Evolutionary conservation across 2,113 vertebrate species (phyloP).

Genomic region (Ceyx cyanopectus): DNA sequence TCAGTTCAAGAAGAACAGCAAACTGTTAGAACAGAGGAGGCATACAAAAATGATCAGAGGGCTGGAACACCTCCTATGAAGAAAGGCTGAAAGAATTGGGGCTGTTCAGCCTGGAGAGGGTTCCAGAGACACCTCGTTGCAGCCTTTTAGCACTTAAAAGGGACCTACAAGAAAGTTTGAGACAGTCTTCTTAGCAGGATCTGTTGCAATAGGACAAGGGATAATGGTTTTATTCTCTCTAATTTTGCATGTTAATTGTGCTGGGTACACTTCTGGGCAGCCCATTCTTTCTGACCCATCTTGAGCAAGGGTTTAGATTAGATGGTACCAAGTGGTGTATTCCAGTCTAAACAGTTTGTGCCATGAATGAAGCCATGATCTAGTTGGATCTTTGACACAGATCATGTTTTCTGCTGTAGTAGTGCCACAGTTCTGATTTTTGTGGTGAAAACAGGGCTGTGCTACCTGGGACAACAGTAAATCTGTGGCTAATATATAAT

Average conservation of each 20-base stretch:
- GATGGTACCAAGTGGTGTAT: neutral
- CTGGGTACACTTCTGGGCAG: neutral
- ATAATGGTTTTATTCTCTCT: neutral
- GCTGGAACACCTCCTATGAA: too few relatives aligned
- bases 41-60: too few relatives aligned
- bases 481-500: neutral
- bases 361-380: neutral
- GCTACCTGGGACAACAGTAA: neutral
- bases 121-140: too few relatives aligned
- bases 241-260: neutral
- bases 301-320: neutral
- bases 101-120: too few relatives aligned
- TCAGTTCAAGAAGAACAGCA: too few relatives aligned
- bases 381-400: neutral
- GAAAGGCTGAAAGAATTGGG: too few relatives aligned
- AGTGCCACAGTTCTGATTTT: neutral
- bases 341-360: neutral
- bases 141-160: too few relatives aligned
- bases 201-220: too few relatives aligned
- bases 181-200: too few relatives aligned
- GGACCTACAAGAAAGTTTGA: too few relatives aligned
- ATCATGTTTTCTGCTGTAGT: neutral
- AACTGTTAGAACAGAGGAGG: too few relatives aligned
- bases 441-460: neutral
- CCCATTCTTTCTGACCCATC: neutral